phyloP scores from a whole-genome alignment of 37 sponge, comb jelly and placozoan species.

The Dysidea cf. avara region DNA sequence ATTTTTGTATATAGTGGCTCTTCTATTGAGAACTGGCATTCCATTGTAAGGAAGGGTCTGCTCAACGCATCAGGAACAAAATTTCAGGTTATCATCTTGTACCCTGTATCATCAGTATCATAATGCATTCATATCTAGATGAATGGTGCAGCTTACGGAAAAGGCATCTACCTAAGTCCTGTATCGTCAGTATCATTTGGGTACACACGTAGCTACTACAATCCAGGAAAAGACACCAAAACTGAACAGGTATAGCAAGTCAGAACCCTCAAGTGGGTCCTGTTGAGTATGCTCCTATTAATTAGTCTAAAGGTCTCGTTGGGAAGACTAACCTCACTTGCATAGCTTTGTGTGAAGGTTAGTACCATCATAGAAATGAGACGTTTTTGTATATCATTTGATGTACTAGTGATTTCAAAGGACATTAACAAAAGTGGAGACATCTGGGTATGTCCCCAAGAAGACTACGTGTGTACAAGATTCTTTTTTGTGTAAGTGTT shows the following conservation, averaged over 20 bases:
- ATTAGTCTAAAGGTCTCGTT: constrained; percentile 21
- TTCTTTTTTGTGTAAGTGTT: constrained; percentile 88
- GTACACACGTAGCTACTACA: constrained; percentile 13
- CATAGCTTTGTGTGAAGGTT: constrained; percentile 85
- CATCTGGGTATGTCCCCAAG: constrained; percentile 74
- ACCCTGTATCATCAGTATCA: background rate
- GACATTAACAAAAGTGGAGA: constrained; percentile 53
- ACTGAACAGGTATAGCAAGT: no score
- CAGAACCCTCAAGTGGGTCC: no score
- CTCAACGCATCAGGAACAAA: constrained; percentile 87
- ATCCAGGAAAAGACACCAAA: background rate
- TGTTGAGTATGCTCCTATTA: no score
- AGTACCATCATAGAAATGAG: background rate
- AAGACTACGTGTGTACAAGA: constrained; percentile 76
- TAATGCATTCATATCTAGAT: constrained; percentile 20
- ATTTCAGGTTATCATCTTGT: constrained; percentile 31
- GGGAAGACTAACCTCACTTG: constrained; percentile 56
- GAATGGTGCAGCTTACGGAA: constrained; percentile 77
- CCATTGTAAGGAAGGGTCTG: constrained; percentile 79
- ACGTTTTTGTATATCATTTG: no score
- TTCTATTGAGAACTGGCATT: constrained; percentile 83
- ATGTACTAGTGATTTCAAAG: constrained; percentile 40
- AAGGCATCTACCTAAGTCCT: constrained; percentile 82
- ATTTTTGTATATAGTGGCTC: constrained; percentile 65
- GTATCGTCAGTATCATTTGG: constrained; percentile 62